A percentile compares a stretch with the other conserved stretches of the same genome.
These are phyloP conservation scores for Sander lucioperca DNA, from an alignment of 2,113 vertebrate genomes.

Conservation along the genomic window DNA sequence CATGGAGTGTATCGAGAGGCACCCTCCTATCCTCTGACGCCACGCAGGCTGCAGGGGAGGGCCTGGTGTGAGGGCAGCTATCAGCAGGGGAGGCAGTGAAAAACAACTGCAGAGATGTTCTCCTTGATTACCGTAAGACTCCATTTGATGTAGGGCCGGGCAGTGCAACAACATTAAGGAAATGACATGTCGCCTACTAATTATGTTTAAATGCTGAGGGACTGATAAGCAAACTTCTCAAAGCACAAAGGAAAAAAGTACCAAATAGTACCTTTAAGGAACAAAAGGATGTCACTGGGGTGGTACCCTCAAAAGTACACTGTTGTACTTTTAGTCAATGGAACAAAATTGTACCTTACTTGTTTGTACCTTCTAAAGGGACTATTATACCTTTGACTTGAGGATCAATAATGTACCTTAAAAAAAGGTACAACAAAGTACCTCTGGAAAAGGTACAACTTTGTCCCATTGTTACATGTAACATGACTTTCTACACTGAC, in stretches of 20 bases:
- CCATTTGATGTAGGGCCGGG: not conserved
- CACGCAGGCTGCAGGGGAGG: constrained; percentile 15
- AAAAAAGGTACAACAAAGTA: no score
- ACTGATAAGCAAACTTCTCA: constrained; percentile 14
- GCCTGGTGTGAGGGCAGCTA: constrained; percentile 21
- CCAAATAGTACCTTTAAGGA: no score
- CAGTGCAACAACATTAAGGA: constrained; percentile 9
- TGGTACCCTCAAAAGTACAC: no score
- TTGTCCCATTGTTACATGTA: not conserved
- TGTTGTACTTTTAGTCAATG: no score
- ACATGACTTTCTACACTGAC: not conserved
- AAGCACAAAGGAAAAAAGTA: not conserved
- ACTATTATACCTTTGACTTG: no score
- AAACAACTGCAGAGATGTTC: constrained; percentile 55
- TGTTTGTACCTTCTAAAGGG: no score
- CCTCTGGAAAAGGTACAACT: no score
- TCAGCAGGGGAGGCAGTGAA: constrained; percentile 38
- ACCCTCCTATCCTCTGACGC: constrained; percentile 10
- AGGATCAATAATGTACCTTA: no score
- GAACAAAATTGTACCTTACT: no score
- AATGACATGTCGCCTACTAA: constrained; percentile 39
- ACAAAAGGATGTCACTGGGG: no score
- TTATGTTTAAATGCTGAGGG: constrained; percentile 28
- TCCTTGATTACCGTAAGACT: constrained; percentile 3
- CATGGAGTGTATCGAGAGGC: not conserved